Evolutionary conservation across 1,140 invertebrate genomes (phyloP), one percentile per base, ranked within the genome.

Genomic region (Zaprionus ornatus): DNA sequence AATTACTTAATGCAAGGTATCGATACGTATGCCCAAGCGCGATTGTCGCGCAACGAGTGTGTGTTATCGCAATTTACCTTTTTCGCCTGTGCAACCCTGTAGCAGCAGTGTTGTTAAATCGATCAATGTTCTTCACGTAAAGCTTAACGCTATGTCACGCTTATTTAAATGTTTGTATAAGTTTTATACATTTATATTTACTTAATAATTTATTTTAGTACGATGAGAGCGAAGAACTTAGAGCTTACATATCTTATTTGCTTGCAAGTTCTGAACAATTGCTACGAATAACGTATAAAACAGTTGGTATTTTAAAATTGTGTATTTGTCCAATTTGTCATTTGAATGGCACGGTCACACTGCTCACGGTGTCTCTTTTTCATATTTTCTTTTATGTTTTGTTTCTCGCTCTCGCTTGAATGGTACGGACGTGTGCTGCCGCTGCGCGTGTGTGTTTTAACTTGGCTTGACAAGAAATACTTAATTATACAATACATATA

Each of bases 401-500:
- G 72, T 74, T 74, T 74, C 72, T 74, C 66, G 72, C 72, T 74
- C 72, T 75, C 68, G 62, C 67, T 79, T 65, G 66, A 79, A 80
- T 57, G 63, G 70, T 74, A 82, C 70, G 75, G 81, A 79, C 80
- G 80, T 71, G 75, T 80, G 65, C 69, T 74, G 65, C 60, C 76
- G 78, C 48, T 62, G 64, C 60, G 80, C 61, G 72, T 83, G 80
- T 82, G 71, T 75, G 77, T 83, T 77, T 75, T 74, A 68, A 65
- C 63, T 79, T 73, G 66, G 27, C 52, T 82, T 68, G 63, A 61
- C 37, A 72, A 78, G 54, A 82, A 79, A 75, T 84, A 80, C 57
- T 74, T 78, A 75, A 78, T 88, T 88, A 83, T 87, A 84, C 77
- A 88, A 83, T 80, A 67, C 37, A 77, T 32, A 71, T 63, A 56